Evolutionary conservation across 2,888 invertebrate genomes (phyloP).

Genomic region (Aproaerema taeniolella): DNA sequence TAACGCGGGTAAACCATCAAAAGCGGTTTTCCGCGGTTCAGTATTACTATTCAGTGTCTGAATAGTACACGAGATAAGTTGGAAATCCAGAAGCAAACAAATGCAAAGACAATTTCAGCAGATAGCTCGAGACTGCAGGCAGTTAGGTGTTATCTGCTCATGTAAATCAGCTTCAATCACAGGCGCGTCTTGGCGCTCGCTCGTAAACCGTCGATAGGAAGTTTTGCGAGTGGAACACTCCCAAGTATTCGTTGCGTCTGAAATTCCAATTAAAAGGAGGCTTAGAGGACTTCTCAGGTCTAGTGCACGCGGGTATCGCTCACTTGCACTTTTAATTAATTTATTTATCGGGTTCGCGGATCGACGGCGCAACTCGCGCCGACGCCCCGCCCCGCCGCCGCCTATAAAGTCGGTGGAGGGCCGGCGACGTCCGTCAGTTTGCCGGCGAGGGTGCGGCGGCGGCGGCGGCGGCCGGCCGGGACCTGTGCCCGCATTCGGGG

Average conservation of each 20-base stretch:
- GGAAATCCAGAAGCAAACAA: too few species aligned
- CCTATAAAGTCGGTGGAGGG: conserved; percentile 59
- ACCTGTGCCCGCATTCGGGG: conserved; percentile 34
- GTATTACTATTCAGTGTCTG: too few species aligned
- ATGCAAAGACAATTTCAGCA: too few species aligned
- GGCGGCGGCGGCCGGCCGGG: conserved; percentile 50
- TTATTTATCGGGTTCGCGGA: conserved; percentile 76
- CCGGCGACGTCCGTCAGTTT: conserved; percentile 67
- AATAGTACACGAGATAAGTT: too few species aligned
- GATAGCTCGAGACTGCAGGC: not conserved
- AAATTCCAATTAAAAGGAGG: conserved; percentile 69
- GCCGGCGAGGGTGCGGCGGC: conserved; percentile 58
- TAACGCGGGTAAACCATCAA: too few species aligned
- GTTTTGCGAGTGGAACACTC: conserved; percentile 44
- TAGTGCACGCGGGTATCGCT: conserved; percentile 67
- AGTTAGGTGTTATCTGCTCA: conserved; percentile 15
- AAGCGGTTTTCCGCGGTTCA: too few species aligned
- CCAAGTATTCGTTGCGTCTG: conserved; percentile 44
- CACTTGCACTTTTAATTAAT: conserved; percentile 79
- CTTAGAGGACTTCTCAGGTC: conserved; percentile 57
- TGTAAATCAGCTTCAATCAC: conserved; percentile 41
- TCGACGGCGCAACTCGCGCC: conserved; percentile 74
- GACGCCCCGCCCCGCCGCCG: conserved; percentile 59
- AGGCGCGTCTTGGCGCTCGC: conserved; percentile 28
- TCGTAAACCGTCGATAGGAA: conserved; percentile 43